Percentiles rank a stretch among this genome's conserved stretches.
Evolutionary conservation across 1,140 invertebrate genomes (phyloP).

Genomic region (Neoseiulus cucumeris): DNA sequence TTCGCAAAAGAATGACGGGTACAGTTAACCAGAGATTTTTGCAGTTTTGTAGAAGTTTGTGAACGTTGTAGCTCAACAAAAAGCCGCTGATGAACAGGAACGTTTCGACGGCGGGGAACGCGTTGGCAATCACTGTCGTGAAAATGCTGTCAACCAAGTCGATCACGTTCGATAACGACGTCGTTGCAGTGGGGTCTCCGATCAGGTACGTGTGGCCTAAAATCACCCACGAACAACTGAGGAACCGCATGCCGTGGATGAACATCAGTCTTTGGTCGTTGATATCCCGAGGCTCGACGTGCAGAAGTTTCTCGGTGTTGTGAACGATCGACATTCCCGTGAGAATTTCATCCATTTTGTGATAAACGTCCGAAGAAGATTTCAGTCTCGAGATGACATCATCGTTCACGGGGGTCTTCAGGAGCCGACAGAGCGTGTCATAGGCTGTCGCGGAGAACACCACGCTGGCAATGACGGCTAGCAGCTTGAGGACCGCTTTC

Average conservation of each 20-base stretch:
- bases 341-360: background rate
- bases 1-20: background rate
- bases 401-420: background rate
- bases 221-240: constrained; percentile 82
- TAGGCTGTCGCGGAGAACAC: background rate
- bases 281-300: constrained; percentile 4
- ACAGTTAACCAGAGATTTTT: background rate
- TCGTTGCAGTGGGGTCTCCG: constrained; percentile 5
- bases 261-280: constrained; percentile 2
- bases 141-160: background rate
- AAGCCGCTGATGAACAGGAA: background rate
- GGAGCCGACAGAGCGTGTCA: background rate
- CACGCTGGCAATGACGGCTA: background rate
- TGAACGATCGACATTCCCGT: background rate
- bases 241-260: constrained; percentile 52
- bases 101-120: background rate
- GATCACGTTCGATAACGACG: constrained; percentile 5
- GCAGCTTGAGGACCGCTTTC: background rate
- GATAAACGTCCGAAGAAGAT: background rate
- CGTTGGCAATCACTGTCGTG: background rate
- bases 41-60: background rate
- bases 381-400: background rate
- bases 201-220: constrained; percentile 52
- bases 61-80: background rate
- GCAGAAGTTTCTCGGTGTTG: constrained; percentile 1